Base-by-base conservation (phyloP, 53 echinoderm and acorn worm genomes). In the Temnopleurus reevesii region DNA sequence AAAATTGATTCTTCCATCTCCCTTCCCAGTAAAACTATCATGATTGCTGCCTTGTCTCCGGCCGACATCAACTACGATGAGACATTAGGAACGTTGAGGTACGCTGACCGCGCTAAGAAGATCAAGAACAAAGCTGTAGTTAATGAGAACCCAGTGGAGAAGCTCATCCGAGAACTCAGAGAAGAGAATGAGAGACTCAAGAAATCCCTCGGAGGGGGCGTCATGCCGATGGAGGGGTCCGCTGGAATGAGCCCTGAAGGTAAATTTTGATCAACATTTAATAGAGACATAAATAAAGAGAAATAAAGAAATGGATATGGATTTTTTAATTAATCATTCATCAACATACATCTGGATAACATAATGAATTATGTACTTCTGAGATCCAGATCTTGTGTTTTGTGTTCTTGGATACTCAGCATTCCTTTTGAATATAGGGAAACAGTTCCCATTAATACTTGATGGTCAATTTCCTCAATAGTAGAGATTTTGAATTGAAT, bases 51-150 rank as follows among this genome's bases (percentile, higher is more conserved):
- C 56, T 89, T 97, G 8, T 97, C 98, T 0, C 98, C 98, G 21
- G 98, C 98, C 49, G 98, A 97, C 59, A 97, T 97, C 90, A 97
- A 97, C 94, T 93, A 93, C 36, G 98, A 95, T 56, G 98, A 97
- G 89, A 97, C 98, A 10, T 77, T 97, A 0, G 90, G 98, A 53
- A 97, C 98, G 6, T 86, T 97, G 65, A 80, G 98, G 15, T 97
- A 97, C 44, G 98, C 98, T 4, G 98, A 97, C 93, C 90, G 98
- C 30, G 98, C 98, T 18, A 97, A 97, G 93, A 97, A 97, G 91
- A 97, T 97, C 89, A 97, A 97, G 93, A 97, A 97, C 95, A 97
- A 95, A 51, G 98, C 98, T 43, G 98, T 97, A 7, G 95, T 97
- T 65, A 97, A 97, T 58, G 98, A 97, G 90, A 97, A 94, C 89